A percentile compares a stretch with the other conserved stretches of the same genome.
phyloP scores from a whole-genome alignment of 2,797 vertebrate species.

The Sebastes reedi region DNA sequence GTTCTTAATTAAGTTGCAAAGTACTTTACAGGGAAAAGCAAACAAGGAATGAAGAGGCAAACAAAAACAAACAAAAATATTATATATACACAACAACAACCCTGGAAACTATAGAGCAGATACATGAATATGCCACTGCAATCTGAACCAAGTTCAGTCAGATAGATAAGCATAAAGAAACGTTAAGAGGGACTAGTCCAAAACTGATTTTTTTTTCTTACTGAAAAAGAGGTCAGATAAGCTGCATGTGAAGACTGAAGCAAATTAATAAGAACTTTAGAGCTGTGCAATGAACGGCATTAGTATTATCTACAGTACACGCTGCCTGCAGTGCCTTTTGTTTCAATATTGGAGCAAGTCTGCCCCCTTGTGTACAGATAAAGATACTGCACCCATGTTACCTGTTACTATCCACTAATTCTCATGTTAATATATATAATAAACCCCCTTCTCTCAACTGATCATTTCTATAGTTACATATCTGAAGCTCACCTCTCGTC shows the following conservation, averaged over 20 bases:
- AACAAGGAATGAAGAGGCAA: neutral
- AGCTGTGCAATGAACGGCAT: neutral
- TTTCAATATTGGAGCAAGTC: constrained; percentile 48
- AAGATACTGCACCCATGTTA: constrained; percentile 12
- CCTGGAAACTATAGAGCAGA: neutral
- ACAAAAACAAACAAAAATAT: neutral
- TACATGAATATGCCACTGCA: neutral
- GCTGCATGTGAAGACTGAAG: neutral
- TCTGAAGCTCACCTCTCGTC: constrained; percentile 84
- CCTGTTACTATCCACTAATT: neutral
- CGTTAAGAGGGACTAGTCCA: neutral
- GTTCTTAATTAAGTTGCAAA: neutral
- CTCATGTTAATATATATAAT: neutral
- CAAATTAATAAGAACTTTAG: constrained; percentile 2
- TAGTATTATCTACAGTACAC: neutral
- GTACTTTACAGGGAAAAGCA: neutral
- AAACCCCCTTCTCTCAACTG: neutral
- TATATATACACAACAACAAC: neutral
- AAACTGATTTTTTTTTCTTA: neutral
- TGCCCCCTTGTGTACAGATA: constrained; percentile 76
- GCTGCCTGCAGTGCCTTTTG: constrained; percentile 16
- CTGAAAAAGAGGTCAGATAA: constrained; percentile 1
- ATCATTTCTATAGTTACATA: neutral
- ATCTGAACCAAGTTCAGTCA: neutral
- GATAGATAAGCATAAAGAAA: neutral